Evolutionary conservation across 2,888 invertebrate species (phyloP).

Genomic region (Drosophila borealis): DNA sequence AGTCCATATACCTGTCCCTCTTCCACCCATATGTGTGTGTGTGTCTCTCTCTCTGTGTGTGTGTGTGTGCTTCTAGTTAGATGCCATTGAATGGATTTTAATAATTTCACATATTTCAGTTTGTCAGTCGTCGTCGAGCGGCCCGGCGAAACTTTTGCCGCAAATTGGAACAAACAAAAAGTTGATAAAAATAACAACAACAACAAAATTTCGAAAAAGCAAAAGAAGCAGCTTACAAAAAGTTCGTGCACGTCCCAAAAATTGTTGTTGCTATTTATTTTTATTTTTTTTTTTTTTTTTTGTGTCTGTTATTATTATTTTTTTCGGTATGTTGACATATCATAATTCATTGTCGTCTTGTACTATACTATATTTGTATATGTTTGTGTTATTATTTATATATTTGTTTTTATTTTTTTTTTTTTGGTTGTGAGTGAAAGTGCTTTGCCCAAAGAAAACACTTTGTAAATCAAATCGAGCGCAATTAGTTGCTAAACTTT

Average conservation of each 20-base stretch:
- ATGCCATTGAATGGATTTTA: slow-evolving; percentile 67
- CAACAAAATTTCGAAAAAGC: slow-evolving; percentile 1
- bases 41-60: slow-evolving; percentile 1
- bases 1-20: not conserved
- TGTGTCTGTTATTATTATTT: slow-evolving; percentile 1
- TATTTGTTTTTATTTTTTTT: not conserved
- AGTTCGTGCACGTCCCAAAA: slow-evolving; percentile 15
- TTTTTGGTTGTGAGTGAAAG: slow-evolving; percentile 14
- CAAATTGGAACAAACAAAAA: slow-evolving; percentile 12
- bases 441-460: not conserved
- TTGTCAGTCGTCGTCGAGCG: slow-evolving; percentile 50
- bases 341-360: slow-evolving; percentile 15
- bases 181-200: slow-evolving; percentile 1
- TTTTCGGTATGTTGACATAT: slow-evolving; percentile 28
- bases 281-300: not conserved
- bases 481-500: too few relatives aligned
- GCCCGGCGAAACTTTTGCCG: slow-evolving; percentile 52
- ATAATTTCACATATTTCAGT: slow-evolving; percentile 66
- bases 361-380: slow-evolving; percentile 4
- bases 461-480: too few relatives aligned
- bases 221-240: not conserved
- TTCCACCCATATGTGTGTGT: not conserved
- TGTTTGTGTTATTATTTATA: not conserved
- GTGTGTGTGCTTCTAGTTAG: slow-evolving; percentile 53
- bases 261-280: not conserved